Evolutionary conservation across 1,140 invertebrate species (phyloP), one percentile per base, ranked within the genome.

Genomic region (Onthophagus taurus): DNA sequence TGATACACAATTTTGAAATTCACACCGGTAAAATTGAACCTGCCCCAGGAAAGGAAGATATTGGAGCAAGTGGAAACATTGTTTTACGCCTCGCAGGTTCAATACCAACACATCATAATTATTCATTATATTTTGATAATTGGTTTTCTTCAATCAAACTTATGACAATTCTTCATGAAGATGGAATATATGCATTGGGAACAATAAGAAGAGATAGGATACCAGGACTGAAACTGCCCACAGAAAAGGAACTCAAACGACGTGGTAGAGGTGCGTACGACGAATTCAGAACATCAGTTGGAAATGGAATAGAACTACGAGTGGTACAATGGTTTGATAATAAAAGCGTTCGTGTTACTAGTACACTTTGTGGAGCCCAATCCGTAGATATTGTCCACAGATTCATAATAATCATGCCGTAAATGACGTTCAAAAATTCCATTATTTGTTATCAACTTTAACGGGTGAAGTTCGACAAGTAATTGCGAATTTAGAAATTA

Each of bases 1-100:
- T 42, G 11, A 41, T 52, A 33, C 31, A 59, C 55, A 30, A 53
- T 53, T 52, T 49, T 59, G 23, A 35, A 45, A 16, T 23, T 36
- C 31, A 47, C 35, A 38, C 34, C 9, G 35, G 35, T 11, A 45
- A 37, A 33, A 39, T 41, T 33, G 14, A 24, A 9, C 9, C 17
- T n/a, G 18, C 5, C 21, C 21, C 23, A 31, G 23, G 19, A 23
- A 16, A 14, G 30, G 8, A 2, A 9, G 36, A 46, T 41, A 20
- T 41, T 4, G 36, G 37, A 9, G 44, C 36, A 12, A 47, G 45
- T 41, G 20, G 20, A n/a, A 47, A 47, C 35, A 31, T 47, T 41
- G 44, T 46, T 16, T 19, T 42, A 29, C 30, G 26, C 12, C 18
- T 46, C 21, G 31, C 45, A 21, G 17, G 20, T 19, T 11, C 14